Evolutionary conservation across 2,113 vertebrate species (phyloP).

Genomic region (Mugil cephalus): DNA sequence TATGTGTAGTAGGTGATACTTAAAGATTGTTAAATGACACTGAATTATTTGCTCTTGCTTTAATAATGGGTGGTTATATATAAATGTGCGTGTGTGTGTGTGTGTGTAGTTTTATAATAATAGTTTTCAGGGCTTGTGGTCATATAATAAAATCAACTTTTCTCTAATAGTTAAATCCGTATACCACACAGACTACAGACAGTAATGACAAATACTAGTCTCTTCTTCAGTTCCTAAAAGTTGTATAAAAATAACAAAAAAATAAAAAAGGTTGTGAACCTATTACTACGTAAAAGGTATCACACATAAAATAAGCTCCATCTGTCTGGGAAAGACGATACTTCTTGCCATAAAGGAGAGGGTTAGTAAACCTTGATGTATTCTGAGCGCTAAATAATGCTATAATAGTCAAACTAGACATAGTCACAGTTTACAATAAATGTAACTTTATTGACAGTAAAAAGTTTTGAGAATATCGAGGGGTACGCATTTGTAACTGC

Average conservation of each 20-base stretch:
- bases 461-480: constrained; percentile 85
- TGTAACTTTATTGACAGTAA: constrained; percentile 87
- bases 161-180: neutral
- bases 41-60: too few relatives aligned
- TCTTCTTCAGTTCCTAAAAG: neutral
- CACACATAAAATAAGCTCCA: too few relatives aligned
- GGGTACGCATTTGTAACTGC: constrained; percentile 81
- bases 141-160: too few relatives aligned
- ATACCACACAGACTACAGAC: neutral
- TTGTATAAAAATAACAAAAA: neutral
- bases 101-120: too few relatives aligned
- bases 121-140: too few relatives aligned
- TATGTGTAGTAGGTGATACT: too few relatives aligned
- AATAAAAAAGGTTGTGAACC: neutral
- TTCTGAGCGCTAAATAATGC: neutral
- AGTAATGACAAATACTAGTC: too few relatives aligned
- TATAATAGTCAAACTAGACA: constrained; percentile 24
- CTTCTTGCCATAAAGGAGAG: neutral
- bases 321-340: too few relatives aligned
- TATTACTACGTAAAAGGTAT: too few relatives aligned
- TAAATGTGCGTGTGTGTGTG: too few relatives aligned
- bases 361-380: neutral
- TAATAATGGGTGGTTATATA: too few relatives aligned
- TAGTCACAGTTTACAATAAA: constrained; percentile 82
- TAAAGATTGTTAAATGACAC: too few relatives aligned